Conservation (phyloP, 2,888 invertebrate species). For the Atherix ibis region DNA sequence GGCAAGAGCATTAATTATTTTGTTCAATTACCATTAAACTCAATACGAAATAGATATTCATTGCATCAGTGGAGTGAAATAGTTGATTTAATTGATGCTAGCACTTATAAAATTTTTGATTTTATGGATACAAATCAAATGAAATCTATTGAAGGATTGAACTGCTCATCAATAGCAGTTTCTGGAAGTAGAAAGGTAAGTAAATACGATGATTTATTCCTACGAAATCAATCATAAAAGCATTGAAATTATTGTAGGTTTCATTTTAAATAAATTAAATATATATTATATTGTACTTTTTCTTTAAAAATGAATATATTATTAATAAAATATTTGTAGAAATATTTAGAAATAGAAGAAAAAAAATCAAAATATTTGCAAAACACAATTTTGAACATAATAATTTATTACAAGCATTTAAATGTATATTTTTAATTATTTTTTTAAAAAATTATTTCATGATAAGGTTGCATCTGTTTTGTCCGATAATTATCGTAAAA, state of each 20-base stretch:
- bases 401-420: slow-evolving; percentile 12
- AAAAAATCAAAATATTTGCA: no score
- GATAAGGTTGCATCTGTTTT: slow-evolving; percentile 60
- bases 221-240: no score
- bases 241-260: no score
- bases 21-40: slow-evolving; percentile 31
- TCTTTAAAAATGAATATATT: no score
- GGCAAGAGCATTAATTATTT: slow-evolving; percentile 36
- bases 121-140: slow-evolving; percentile 37
- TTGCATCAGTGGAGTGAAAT: slow-evolving; percentile 18
- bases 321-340: no score
- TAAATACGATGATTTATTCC: no score
- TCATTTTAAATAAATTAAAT: no score
- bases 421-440: slow-evolving; percentile 14
- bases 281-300: no score
- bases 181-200: slow-evolving; percentile 49
- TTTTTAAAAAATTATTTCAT: no score
- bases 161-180: slow-evolving; percentile 57
- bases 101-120: slow-evolving; percentile 25
- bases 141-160: slow-evolving; percentile 49
- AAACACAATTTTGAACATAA: background rate
- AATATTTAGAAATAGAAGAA: no score
- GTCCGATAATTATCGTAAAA: slow-evolving; percentile 61
- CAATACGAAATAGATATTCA: slow-evolving; percentile 31
- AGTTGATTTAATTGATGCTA: slow-evolving; percentile 20